Conservation (phyloP, 2,888 invertebrate species). For the Scaeva pyrastri region DNA sequence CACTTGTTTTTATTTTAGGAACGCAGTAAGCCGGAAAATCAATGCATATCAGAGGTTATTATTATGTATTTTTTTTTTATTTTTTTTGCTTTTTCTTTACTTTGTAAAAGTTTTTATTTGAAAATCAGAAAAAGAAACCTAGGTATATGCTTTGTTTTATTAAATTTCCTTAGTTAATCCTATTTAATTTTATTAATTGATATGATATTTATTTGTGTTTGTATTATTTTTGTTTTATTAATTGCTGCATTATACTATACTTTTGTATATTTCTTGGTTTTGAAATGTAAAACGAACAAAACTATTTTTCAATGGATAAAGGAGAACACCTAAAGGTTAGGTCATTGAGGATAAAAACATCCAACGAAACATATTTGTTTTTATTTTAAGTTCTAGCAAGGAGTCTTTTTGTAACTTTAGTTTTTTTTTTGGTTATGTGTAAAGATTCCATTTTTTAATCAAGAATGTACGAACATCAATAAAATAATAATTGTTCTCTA, state of each 20-base stretch:
- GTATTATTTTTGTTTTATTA: constrained; percentile 9
- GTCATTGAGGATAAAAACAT: constrained; percentile 3
- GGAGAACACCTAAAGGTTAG: constrained; percentile 30
- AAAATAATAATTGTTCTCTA: no score
- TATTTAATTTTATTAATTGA: constrained; percentile 66
- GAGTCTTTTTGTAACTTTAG: constrained; percentile 35
- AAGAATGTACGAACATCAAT: no score
- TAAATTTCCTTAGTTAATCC: constrained; percentile 51
- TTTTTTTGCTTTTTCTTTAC: not conserved
- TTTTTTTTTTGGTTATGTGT: not conserved
- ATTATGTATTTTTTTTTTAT: not conserved
- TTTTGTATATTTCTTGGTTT: not conserved
- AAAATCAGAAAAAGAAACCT: constrained; percentile 65
- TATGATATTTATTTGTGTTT: constrained; percentile 56
- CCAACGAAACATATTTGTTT: not conserved
- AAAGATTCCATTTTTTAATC: no score
- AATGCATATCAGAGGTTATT: not conserved
- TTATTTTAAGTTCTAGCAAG: constrained; percentile 37
- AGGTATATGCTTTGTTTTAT: constrained; percentile 29
- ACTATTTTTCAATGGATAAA: constrained; percentile 9
- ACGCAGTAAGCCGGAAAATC: constrained; percentile 69
- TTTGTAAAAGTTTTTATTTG: constrained; percentile 11
- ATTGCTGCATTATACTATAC: not conserved
- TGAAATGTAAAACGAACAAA: constrained; percentile 1
- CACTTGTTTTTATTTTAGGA: constrained; percentile 52